A percentile compares a stretch with the other conserved stretches of the same genome.
Evolutionary conservation across 2,113 vertebrate genomes (phyloP).

Genomic region (Malurus cyaneus): DNA sequence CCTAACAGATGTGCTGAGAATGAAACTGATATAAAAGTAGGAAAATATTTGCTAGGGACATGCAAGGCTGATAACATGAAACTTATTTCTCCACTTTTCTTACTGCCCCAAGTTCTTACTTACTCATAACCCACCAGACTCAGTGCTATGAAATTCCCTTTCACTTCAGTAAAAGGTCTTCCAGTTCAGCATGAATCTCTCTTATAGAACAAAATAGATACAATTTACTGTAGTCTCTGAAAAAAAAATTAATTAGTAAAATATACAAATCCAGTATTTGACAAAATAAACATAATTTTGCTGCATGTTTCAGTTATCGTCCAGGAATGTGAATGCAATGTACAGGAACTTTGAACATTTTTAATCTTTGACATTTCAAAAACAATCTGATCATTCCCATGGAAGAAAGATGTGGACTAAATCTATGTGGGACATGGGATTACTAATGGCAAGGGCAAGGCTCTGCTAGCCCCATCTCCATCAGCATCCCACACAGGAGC

Average conservation of each 20-base stretch:
- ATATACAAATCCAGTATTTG: not conserved
- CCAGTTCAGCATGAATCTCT: not conserved
- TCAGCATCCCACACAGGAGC: not conserved
- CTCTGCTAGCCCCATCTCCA: not conserved
- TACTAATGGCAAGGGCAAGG: not conserved
- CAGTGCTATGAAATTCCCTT: not conserved
- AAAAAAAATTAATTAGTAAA: not conserved
- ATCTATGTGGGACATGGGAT: not conserved
- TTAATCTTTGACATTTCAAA: not conserved
- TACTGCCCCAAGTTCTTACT: not conserved
- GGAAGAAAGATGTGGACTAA: not conserved
- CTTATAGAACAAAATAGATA: no score
- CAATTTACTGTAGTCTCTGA: not conserved
- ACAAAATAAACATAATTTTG: not conserved
- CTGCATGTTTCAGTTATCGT: not conserved
- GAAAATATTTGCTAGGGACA: not conserved
- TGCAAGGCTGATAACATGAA: not conserved
- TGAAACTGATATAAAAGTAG: not conserved
- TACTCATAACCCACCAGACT: not conserved
- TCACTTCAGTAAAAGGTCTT: not conserved
- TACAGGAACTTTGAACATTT: not conserved
- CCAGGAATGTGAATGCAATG: rapidly evolving
- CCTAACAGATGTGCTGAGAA: not conserved
- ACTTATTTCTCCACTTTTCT: not conserved
- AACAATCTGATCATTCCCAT: not conserved